Evolutionary conservation across 2,113 vertebrate species (phyloP).

Genomic region (Melanerpes formicivorus): DNA sequence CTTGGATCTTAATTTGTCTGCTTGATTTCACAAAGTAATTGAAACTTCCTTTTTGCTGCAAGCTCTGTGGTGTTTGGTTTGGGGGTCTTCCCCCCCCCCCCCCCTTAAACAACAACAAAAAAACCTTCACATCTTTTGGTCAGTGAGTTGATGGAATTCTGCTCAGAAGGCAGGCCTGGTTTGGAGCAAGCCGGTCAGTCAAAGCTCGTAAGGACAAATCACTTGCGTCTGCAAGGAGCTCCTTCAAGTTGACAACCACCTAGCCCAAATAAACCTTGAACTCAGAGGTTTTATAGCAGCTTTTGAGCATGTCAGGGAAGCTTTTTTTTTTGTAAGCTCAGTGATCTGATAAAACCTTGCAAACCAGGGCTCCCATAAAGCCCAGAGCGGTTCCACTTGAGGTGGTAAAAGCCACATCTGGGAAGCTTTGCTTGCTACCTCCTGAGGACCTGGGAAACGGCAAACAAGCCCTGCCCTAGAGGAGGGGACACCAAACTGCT

Average conservation of each 20-base stretch:
- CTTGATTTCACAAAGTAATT: conserved; percentile 84
- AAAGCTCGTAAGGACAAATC: conserved; percentile 48
- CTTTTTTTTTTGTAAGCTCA: conserved; percentile 43
- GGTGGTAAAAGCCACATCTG: conserved; percentile 53
- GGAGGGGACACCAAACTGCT: not conserved
- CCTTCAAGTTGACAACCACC: conserved; percentile 45
- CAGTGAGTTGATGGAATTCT: conserved; percentile 72
- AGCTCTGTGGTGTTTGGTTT: not conserved
- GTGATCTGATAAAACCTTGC: conserved; percentile 52
- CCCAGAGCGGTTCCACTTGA: conserved; percentile 22
- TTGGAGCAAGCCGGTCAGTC: conserved; percentile 14
- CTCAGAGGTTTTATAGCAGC: conserved; percentile 30
- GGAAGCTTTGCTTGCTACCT: conserved; percentile 18
- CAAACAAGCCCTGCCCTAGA: not conserved
- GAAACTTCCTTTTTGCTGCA: conserved; percentile 81
- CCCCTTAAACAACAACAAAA: not conserved
- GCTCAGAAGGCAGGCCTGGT: conserved; percentile 29
- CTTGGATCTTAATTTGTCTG: conserved; percentile 85
- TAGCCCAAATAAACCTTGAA: conserved; percentile 57
- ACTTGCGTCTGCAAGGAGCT: conserved; percentile 48
- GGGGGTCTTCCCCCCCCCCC: too few species aligned
- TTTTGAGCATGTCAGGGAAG: conserved; percentile 38
- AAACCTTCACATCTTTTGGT: conserved; percentile 65
- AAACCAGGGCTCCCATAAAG: conserved; percentile 16
- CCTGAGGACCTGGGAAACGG: not conserved